phyloP scores from a whole-genome alignment of 2,888 invertebrate genomes.

The Pseudococcus longispinus region DNA sequence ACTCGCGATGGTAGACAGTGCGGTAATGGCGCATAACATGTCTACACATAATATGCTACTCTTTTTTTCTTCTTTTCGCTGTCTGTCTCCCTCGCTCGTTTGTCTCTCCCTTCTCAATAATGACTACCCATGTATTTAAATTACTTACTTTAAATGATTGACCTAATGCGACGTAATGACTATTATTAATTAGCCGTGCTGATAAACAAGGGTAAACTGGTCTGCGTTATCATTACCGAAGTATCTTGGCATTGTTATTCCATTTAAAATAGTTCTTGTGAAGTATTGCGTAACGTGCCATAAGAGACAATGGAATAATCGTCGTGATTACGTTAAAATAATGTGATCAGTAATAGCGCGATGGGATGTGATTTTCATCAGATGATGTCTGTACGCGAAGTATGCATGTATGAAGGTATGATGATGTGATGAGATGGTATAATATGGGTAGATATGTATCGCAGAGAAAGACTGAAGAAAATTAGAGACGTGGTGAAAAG shows the following conservation, averaged over 20 bases:
- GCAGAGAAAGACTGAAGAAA: too few relatives aligned
- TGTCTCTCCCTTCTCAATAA: conserved; percentile 23
- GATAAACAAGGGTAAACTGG: conserved; percentile 51
- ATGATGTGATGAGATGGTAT: too few relatives aligned
- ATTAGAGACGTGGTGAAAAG: too few relatives aligned
- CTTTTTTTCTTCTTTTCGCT: not conserved
- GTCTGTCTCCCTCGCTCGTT: not conserved
- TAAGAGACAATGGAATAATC: conserved; percentile 17
- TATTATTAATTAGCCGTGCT: conserved; percentile 45
- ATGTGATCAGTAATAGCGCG: conserved; percentile 4
- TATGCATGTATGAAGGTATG: not conserved
- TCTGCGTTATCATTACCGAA: conserved; percentile 40
- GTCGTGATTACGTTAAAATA: not conserved
- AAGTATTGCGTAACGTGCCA: conserved; percentile 39
- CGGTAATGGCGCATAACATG: conserved; percentile 49
- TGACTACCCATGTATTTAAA: conserved; percentile 51
- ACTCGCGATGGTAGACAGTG: conserved; percentile 44
- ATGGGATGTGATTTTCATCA: not conserved
- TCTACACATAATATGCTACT: conserved; percentile 50
- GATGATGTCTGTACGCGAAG: not conserved
- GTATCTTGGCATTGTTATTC: conserved; percentile 44
- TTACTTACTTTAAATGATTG: conserved; percentile 50
- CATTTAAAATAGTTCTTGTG: conserved; percentile 16
- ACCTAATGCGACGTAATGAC: conserved; percentile 52
- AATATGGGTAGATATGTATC: too few relatives aligned